Base-by-base conservation (phyloP, 2,113 vertebrate species). In the Python bivittatus region DNA sequence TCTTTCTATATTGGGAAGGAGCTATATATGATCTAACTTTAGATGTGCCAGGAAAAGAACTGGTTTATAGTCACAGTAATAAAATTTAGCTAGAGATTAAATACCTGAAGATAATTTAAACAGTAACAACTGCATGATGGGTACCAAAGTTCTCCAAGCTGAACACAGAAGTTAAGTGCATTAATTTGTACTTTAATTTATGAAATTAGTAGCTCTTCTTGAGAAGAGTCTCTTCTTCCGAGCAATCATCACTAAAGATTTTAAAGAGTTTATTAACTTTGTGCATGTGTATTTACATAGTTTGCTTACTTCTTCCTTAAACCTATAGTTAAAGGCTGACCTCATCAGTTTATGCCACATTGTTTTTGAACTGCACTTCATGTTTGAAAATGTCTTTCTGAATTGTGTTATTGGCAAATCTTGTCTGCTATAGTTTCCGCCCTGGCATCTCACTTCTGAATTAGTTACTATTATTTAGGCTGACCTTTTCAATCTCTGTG, bases 401-500 rank as follows among this genome's bases (percentile, higher is more conserved):
- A 97, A 96, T 97, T 97, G 94, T 95, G 97, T 79, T 95, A 95
- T 95, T 96, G 90, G 93, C 96, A 97, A 96, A 97, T 97, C 94
- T 94, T 79, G 91, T 92, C 91, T 94, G 96, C 64, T 95, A 94
- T 52, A 97, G 93, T 92, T 96, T 95, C 93, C 95, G 64, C 95
- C 95, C 96, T 97, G 96, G 96, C 94, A 96, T 95, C 58, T 97
- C 93, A 91, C 91, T 96, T 97, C 94, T 96, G 97, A 97, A 97
- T 97, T 96, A 97, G 95, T 96, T 98, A 93, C 93, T 97, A 95
- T 96, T 97, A 96, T 97, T 97, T 97, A 94, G n/a, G 61, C 92
- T 97, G 97, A 97, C 97, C 97, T 98, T 98, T 97, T 97, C 97
- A 97, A 96, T 98, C 97, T 96, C 91, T 17, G 42, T 92, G 94